Conservation (phyloP, 2,113 vertebrate species). For the Leptocoma aspasia region DNA sequence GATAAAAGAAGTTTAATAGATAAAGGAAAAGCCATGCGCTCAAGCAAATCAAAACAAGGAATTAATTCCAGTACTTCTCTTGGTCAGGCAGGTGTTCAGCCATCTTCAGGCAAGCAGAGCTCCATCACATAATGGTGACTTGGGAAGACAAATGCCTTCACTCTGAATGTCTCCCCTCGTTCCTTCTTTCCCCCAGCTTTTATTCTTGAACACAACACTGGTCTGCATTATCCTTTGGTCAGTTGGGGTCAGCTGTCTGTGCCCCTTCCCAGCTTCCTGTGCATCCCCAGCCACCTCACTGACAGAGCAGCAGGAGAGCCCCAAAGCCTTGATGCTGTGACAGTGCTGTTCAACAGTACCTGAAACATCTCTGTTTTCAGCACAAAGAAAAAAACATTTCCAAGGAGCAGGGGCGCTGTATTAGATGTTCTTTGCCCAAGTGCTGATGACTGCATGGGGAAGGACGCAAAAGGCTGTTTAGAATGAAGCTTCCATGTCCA, state of each 20-base stretch:
- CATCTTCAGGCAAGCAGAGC: neutral
- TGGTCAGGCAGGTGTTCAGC: neutral
- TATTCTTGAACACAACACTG: fast-evolving
- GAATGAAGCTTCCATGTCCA: neutral
- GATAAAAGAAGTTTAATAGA: neutral
- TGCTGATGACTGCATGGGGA: neutral
- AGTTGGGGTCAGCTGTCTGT: neutral
- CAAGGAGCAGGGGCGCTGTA: neutral
- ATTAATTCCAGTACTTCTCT: neutral
- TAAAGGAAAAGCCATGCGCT: neutral
- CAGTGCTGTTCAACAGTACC: neutral
- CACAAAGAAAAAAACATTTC: neutral
- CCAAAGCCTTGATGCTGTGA: neutral
- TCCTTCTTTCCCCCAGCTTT: neutral
- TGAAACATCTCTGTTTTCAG: neutral
- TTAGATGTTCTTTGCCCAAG: neutral
- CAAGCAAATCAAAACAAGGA: neutral
- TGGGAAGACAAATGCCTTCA: neutral
- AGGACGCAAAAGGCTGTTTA: neutral
- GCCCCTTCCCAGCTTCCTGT: neutral
- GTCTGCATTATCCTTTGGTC: neutral
- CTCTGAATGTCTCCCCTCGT: fast-evolving
- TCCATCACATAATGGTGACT: fast-evolving
- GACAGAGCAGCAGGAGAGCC: neutral
- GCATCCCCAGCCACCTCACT: neutral